These are phyloP conservation scores for Phenganax subtilis DNA, from an alignment of 92 coral and sea anemone genomes.

Conservation along the genomic window DNA sequence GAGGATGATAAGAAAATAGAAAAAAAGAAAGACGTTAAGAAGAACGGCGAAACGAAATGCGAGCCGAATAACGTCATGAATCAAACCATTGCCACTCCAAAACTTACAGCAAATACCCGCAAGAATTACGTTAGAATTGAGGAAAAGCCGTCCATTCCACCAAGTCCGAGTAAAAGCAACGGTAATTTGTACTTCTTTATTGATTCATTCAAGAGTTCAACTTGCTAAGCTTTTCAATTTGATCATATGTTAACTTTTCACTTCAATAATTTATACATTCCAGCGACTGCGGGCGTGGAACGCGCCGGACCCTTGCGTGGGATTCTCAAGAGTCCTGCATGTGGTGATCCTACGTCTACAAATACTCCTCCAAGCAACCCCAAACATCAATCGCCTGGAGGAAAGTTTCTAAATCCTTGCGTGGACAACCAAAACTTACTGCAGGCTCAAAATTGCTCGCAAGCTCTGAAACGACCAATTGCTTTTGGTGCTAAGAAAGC, in stretches of 20 bases:
- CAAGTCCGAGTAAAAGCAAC: neutral
- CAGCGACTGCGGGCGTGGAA: too few relatives aligned
- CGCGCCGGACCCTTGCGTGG: too few relatives aligned
- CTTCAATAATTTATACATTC: too few relatives aligned
- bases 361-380: too few relatives aligned
- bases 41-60: neutral
- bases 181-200: neutral
- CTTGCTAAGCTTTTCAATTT: too few relatives aligned
- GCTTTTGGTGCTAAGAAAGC: neutral
- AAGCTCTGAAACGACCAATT: neutral
- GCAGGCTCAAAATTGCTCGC: neutral
- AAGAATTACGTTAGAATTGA: slow-evolving; percentile 2
- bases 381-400: too few relatives aligned
- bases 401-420: too few relatives aligned
- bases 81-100: neutral
- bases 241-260: too few relatives aligned
- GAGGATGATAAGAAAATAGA: neutral
- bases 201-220: too few relatives aligned
- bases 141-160: slow-evolving; percentile 1
- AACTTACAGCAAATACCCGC: neutral
- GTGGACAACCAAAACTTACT: neutral
- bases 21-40: neutral
- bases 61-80: neutral
- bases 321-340: too few relatives aligned
- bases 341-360: too few relatives aligned